These are phyloP conservation scores for Acleris cristana DNA, from an alignment of 2,888 invertebrate species.

Conservation along the genomic window DNA sequence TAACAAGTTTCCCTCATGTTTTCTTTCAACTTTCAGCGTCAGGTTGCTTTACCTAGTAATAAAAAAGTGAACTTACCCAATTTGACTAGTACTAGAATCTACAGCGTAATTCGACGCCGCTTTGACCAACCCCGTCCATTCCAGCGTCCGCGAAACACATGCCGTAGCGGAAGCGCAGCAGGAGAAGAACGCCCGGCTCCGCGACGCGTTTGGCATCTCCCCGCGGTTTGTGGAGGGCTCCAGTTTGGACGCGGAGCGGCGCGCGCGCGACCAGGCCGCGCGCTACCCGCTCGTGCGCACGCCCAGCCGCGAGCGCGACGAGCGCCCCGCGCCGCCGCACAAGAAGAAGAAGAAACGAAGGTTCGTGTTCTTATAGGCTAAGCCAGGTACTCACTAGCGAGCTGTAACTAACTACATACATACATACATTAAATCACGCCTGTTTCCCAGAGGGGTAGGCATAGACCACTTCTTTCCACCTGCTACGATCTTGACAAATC, in stretches of 20 bases:
- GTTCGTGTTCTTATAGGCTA: constrained; percentile 62
- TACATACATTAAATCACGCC: too few relatives aligned
- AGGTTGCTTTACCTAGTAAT: too few relatives aligned
- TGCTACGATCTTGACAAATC: too few relatives aligned
- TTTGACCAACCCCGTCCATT: background rate
- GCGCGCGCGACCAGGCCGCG: constrained; percentile 79
- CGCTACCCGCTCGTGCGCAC: constrained; percentile 90
- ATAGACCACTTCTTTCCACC: too few relatives aligned
- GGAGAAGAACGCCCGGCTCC: constrained; percentile 95
- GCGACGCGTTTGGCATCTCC: constrained; percentile 97
- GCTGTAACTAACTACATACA: too few relatives aligned
- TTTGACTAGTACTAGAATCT: too few relatives aligned
- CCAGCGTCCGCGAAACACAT: constrained; percentile 96
- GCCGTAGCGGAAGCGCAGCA: constrained; percentile 98
- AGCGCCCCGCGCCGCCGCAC: constrained; percentile 68
- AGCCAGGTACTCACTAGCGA: too few relatives aligned
- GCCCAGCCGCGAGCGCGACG: constrained; percentile 86
- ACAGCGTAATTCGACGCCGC: background rate
- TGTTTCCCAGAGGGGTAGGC: too few relatives aligned
- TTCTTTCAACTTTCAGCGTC: too few relatives aligned
- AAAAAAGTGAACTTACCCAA: too few relatives aligned
- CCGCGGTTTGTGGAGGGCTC: constrained; percentile 97
- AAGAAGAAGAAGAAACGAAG: constrained; percentile 90
- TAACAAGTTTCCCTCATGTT: too few relatives aligned
- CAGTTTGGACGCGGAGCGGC: constrained; percentile 92